Percentiles rank a stretch among this genome's conserved stretches.
These are phyloP conservation scores for Sapayoa aenigma DNA, from an alignment of 2,113 vertebrate species.

Conservation along the genomic window DNA sequence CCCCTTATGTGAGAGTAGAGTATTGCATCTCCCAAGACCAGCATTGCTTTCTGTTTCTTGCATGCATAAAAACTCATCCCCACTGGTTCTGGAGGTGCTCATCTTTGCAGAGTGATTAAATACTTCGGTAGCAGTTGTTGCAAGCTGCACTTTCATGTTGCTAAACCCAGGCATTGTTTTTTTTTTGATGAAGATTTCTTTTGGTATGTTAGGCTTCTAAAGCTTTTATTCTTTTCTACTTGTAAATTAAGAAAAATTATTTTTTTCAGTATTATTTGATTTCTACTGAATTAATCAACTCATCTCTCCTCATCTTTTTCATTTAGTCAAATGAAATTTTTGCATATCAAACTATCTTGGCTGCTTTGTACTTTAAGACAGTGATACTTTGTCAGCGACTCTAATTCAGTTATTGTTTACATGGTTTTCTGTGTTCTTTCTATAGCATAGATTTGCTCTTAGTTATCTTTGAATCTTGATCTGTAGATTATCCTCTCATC, in stretches of 20 bases:
- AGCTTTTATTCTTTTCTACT: neutral
- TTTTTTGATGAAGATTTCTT: neutral
- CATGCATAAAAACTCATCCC: neutral
- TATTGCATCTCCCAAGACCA: neutral
- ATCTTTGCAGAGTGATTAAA: neutral
- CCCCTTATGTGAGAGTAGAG: neutral
- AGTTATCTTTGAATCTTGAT: neutral
- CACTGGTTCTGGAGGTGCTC: neutral
- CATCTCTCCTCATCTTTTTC: neutral
- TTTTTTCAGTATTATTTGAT: neutral
- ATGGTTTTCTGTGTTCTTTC: neutral
- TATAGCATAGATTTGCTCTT: neutral
- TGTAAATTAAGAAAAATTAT: neutral
- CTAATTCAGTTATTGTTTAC: neutral
- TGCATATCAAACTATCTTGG: neutral
- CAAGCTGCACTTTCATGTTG: neutral
- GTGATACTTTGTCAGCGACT: neutral
- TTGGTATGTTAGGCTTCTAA: neutral
- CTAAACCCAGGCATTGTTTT: neutral
- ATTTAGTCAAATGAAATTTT: neutral
- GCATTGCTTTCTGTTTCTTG: neutral
- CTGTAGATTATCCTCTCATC: neutral
- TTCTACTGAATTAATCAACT: neutral
- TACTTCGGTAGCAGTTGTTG: constrained; percentile 9
- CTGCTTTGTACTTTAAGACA: neutral